These are phyloP conservation scores for Trissolcus brochymenae DNA, from an alignment of 2,888 invertebrate species.

Conservation along the genomic window DNA sequence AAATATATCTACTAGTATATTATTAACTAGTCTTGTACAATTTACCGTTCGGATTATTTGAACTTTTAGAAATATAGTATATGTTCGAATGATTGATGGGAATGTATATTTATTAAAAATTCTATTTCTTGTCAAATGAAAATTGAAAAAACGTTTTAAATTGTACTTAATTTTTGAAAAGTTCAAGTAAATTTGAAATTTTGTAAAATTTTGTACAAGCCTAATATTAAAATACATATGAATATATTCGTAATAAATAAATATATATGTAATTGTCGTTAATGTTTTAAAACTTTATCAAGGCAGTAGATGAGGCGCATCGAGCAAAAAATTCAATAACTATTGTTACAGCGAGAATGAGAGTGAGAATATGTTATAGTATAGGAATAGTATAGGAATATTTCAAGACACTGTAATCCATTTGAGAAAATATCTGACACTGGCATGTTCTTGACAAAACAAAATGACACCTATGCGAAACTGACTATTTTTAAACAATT, in stretches of 20 bases:
- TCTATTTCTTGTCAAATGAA: too few species aligned
- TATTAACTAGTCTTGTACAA: slow-evolving; percentile 9
- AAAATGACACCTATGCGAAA: too few species aligned
- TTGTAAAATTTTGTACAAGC: too few species aligned
- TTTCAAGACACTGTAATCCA: slow-evolving; percentile 34
- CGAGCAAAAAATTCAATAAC: slow-evolving; percentile 41
- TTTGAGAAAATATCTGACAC: slow-evolving; percentile 11
- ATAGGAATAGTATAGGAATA: slow-evolving; percentile 40
- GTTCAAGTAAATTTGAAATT: too few species aligned
- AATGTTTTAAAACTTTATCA: slow-evolving; percentile 74
- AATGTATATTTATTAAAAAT: slow-evolving; percentile 42
- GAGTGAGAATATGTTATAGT: slow-evolving; percentile 47
- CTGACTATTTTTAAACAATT: too few species aligned
- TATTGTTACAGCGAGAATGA: slow-evolving; percentile 39
- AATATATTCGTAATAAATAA: slow-evolving; percentile 18
- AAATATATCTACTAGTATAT: slow-evolving; percentile 43
- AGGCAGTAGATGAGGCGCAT: slow-evolving; percentile 54
- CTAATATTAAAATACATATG: background rate
- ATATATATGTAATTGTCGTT: slow-evolving; percentile 67
- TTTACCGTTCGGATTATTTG: too few species aligned
- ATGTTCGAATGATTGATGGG: too few species aligned
- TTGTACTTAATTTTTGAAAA: too few species aligned
- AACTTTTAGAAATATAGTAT: too few species aligned
- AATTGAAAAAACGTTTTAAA: too few species aligned
- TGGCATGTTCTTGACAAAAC: background rate